Base-by-base conservation (phyloP, 2,797 vertebrate genomes). In the Clarias laeviceps region DNA sequence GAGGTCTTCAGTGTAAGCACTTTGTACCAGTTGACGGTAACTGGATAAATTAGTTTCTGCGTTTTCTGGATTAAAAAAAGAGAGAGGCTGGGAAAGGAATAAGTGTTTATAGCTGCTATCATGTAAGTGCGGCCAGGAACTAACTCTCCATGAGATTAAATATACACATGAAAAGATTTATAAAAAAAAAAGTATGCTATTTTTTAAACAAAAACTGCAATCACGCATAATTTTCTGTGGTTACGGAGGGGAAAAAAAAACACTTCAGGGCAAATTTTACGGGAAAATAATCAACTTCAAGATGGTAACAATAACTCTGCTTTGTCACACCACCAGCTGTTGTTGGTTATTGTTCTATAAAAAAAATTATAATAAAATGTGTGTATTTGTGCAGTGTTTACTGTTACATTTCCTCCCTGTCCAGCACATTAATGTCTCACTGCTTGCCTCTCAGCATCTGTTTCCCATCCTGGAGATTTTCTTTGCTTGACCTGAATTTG, bases 401-500 rank as follows among this genome's bases (percentile, higher is more conserved):
- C 40, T 4, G 11, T 29, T 22, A 37, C 4, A 27, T 24, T 37
- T 17, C 56, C 56, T 8, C 14, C 32, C 27, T 76, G 34, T 56
- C 20, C 62, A 15, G 17, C 65, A 74, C 40, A 34, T 68, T 66
- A 68, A 74, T 20, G 24, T 29, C 59, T 24, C 24, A 15, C 69
- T 65, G 40, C 22, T 57, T 78, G 82, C 64, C 54, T 80, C 82
- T 77, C 76, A 62, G 82, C 85, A 87, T 84, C 82, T 89, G 74
- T 80, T 85, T 72, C 85, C 82, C 69, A 82, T 87, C 77, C 82
- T 37, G 62, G 32, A 14, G 45, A 84, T 80, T 87, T 89, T 61
- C 86, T 78, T 89, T 74, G 77, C 88, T 88, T 88, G 88, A 88
- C 84, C 84, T 84, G 83, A 82, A 89, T 91, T 77, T 90, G 90